These are phyloP conservation scores for Parnassius smintheus DNA, from an alignment of 2,888 invertebrate species.

Conservation along the genomic window DNA sequence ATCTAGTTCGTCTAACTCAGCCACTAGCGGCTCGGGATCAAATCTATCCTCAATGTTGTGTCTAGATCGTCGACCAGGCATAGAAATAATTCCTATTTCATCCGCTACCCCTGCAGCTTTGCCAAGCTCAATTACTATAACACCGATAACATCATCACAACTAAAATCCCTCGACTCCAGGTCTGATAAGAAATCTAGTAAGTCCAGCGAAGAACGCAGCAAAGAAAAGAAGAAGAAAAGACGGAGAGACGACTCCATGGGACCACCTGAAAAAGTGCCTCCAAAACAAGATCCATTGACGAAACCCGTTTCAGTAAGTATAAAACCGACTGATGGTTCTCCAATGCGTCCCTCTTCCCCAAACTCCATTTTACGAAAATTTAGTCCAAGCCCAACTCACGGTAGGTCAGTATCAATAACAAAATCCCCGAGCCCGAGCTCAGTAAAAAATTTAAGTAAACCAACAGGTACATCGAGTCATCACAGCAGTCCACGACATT, in stretches of 20 bases:
- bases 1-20: constrained; percentile 77
- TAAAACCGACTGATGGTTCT: constrained; percentile 84
- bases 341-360: constrained; percentile 85
- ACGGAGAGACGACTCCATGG: constrained; percentile 88
- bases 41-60: constrained; percentile 82
- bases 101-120: constrained; percentile 83
- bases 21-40: constrained; percentile 83
- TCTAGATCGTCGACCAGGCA: constrained; percentile 86
- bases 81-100: constrained; percentile 92
- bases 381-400: constrained; percentile 87
- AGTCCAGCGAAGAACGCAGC: constrained; percentile 69
- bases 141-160: constrained; percentile 86
- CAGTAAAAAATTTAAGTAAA: constrained; percentile 67
- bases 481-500: constrained; percentile 87
- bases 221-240: constrained; percentile 89
- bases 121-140: constrained; percentile 92
- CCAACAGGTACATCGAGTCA: constrained; percentile 76
- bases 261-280: constrained; percentile 91
- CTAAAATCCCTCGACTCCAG: constrained; percentile 72
- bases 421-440: constrained; percentile 79
- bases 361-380: constrained; percentile 84
- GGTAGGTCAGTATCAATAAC: constrained; percentile 84
- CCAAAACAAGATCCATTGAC: constrained; percentile 86
- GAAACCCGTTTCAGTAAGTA: constrained; percentile 87
- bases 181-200: constrained; percentile 72